Evolutionary conservation across 2,113 vertebrate genomes (phyloP).

Genomic region (Peucedramus taeniatus): DNA sequence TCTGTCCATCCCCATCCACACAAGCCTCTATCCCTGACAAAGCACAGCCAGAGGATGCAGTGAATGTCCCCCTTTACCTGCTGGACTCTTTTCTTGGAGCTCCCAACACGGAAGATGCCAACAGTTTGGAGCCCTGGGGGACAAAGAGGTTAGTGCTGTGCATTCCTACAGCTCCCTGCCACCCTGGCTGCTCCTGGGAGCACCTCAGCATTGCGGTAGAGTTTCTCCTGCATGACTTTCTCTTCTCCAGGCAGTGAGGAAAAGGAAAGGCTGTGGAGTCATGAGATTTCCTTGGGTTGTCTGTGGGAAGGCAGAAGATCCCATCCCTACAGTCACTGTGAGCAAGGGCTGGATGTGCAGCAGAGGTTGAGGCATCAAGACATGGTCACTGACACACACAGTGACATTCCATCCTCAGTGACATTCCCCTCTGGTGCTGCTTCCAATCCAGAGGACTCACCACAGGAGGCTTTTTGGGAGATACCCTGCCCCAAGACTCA

Average conservation of each 20-base stretch:
- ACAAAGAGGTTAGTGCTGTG: neutral
- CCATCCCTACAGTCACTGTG: neutral
- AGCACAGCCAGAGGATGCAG: neutral
- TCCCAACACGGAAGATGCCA: constrained; percentile 89
- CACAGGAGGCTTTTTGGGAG: neutral
- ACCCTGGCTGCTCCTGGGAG: accelerated
- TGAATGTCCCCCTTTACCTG: constrained; percentile 69
- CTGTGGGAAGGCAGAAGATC: neutral
- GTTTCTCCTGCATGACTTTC: neutral
- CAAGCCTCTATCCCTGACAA: neutral
- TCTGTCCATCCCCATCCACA: neutral
- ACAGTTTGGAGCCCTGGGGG: constrained; percentile 84
- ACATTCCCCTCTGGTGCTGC: neutral
- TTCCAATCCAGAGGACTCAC: neutral
- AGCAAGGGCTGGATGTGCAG: neutral
- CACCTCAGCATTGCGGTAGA: accelerated
- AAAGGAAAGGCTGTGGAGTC: neutral
- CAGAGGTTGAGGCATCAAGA: neutral
- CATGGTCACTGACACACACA: too few species aligned
- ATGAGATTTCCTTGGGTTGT: accelerated
- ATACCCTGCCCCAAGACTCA: neutral
- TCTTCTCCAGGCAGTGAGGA: neutral
- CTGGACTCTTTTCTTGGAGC: constrained; percentile 86
- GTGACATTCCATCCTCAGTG: neutral
- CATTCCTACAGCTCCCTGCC: neutral